Evolutionary conservation across 2,113 vertebrate genomes (phyloP), one percentile per base, ranked within the genome.

Genomic region (Crypturellus undulatus): DNA sequence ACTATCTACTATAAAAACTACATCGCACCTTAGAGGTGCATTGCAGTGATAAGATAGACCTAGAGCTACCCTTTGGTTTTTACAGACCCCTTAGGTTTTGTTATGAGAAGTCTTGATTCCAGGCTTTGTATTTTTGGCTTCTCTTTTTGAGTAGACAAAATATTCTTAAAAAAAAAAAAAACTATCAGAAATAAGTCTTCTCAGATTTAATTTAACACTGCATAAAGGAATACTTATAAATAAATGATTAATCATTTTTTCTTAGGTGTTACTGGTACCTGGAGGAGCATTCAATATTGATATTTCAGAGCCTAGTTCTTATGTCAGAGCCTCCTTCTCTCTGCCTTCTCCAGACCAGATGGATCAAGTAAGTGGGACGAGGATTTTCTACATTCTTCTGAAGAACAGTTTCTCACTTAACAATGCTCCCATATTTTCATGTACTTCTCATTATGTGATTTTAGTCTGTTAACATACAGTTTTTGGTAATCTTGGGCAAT

Each of bases 241-340:
- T 77, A 19, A 54, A 21, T 86, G 16, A 18, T n/a, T 82, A 70
- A 92, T 47, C 9, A 8, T 54, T 93, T 62, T 92, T 77, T 93
- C 26, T 4, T 89, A 99, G 99, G 98, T 99, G 56, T 95, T 99
- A 78, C 95, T 99, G 36, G 98, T 99, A 96, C 99, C 99, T 59
- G 99, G 99, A 81, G 97, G 96, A 42, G 97, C 87, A 47, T 99
- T 99, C 95, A 99, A 97, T 92, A 95, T 98, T 11, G 63, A 99
- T 92, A 98, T 93, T 30, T 97, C 98, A 69, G 97, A 98, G 26
- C 98, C 98, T 0, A 98, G 98, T 88, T 96, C 99, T 6, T 99
- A 99, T 3, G 97, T 99, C 87, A 98, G 99, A 98, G 98, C 98
- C 0, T 98, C 99, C 49, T 99, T 99, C 91, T 99, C 99, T 59